Conservation (phyloP, 2,888 invertebrate species). For the Pheosia tremula region DNA sequence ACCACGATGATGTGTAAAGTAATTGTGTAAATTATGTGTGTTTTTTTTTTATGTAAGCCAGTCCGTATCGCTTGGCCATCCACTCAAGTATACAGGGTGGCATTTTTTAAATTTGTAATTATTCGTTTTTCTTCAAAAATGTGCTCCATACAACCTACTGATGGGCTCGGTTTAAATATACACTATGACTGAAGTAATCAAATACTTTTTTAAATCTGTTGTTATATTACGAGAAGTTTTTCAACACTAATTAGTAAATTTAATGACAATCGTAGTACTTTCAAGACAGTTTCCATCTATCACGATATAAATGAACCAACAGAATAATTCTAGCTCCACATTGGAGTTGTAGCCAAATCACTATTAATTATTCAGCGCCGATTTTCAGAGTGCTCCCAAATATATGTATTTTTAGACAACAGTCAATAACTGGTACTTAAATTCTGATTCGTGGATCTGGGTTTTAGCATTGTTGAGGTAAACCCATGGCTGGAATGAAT, state of each 20-base stretch:
- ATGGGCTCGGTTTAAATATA: too few species aligned
- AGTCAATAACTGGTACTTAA: neutral
- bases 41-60: too few species aligned
- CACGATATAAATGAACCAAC: slow-evolving; percentile 1
- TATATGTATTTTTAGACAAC: neutral
- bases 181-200: too few species aligned
- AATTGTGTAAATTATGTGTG: too few species aligned
- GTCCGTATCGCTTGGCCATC: too few species aligned
- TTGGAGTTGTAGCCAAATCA: slow-evolving; percentile 13
- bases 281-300: neutral
- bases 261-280: neutral
- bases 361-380: slow-evolving; percentile 26
- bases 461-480: neutral
- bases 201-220: too few species aligned
- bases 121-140: too few species aligned
- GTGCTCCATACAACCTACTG: too few species aligned
- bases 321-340: slow-evolving; percentile 5
- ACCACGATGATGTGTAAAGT: too few species aligned
- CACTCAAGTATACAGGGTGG: too few species aligned
- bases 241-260: neutral
- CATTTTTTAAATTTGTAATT: too few species aligned
- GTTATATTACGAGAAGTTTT: too few species aligned
- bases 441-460: neutral
- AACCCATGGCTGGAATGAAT: neutral
- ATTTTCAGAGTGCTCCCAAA: neutral